Base-by-base conservation (phyloP, 2,113 vertebrate genomes). In the Sardina pilchardus region DNA sequence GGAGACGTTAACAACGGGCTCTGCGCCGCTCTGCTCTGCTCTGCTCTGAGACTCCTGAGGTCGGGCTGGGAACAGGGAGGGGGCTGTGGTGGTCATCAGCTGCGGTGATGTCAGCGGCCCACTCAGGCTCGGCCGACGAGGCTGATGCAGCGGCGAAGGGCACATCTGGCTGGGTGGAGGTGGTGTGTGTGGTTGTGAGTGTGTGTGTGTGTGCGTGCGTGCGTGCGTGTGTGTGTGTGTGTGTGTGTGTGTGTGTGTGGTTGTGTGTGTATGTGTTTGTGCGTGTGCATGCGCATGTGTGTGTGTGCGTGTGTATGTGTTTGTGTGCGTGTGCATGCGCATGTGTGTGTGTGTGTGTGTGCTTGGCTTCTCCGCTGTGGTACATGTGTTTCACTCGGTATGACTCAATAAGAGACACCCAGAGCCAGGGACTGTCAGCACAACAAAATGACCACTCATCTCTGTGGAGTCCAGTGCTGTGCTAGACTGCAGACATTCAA, bases 361-460 rank as follows among this genome's bases (percentile, higher is more conserved):
- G 30, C 2, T 0, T 78, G 71, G 34, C 71, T 36, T 78, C 4
- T 36, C 16, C 30, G 3, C 2, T 36, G 71, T 17, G 14, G 71
- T 30, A 78, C 71, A 78, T 78, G 71, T 78, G 30, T 14, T 17
- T 3, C 34, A 17, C 30, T 34, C 8, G 14, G 12, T 30, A 8
- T 71, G 84, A 83, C 71, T 48, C 59, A 81, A 53, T 19, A 45
- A 86, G 63, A 67, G 53, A 86, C 83, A 86, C 67, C 56, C 30
- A 81, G 50, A 63, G 81, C 87, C 53, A 82, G 83, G 87, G 83
- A 82, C 45, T 26, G 14, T 42, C 42, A n/a, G 63, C 43, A 12
- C 44, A 43, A 16, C 24, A 6, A 71, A 67, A 53, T 81, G 12
- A 2, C 71, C 81, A 71, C 71, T 81, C 82, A 43, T 85, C 47